These are phyloP conservation scores for Acipenser ruthenus DNA, from an alignment of 2,797 vertebrate species.

Conservation along the genomic window DNA sequence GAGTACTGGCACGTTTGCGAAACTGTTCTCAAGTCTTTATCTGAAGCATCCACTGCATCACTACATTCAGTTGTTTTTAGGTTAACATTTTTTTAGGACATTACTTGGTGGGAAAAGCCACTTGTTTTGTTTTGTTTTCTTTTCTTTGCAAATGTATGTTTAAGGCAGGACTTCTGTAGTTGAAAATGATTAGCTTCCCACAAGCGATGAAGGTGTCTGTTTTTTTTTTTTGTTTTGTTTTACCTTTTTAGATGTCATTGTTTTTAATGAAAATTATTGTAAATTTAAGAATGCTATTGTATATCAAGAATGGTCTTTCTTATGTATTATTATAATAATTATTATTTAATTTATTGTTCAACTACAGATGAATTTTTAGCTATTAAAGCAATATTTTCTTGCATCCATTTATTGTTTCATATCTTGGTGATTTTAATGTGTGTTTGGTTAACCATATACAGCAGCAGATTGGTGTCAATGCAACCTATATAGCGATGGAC, in stretches of 20 bases:
- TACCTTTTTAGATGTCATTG: neutral
- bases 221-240: neutral
- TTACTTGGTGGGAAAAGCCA: slow-evolving; percentile 32
- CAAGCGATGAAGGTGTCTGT: neutral
- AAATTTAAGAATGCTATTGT: neutral
- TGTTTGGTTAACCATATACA: neutral
- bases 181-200: neutral
- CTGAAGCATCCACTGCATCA: slow-evolving; percentile 22
- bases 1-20: slow-evolving; percentile 12
- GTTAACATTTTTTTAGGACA: slow-evolving; percentile 15
- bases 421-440: neutral
- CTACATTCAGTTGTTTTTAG: slow-evolving; percentile 16
- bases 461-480: no score
- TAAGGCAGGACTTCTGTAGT: neutral
- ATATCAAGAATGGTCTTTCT: neutral
- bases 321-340: neutral
- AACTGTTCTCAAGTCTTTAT: slow-evolving; percentile 22
- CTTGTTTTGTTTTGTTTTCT: slow-evolving; percentile 22
- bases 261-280: no score
- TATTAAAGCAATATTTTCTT: neutral
- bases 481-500: no score
- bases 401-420: neutral
- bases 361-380: neutral
- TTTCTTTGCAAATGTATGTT: slow-evolving; percentile 8
- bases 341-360: slow-evolving; percentile 2